These are phyloP conservation scores for Morpho helenor DNA, from an alignment of 2,888 invertebrate genomes.

Conservation along the genomic window DNA sequence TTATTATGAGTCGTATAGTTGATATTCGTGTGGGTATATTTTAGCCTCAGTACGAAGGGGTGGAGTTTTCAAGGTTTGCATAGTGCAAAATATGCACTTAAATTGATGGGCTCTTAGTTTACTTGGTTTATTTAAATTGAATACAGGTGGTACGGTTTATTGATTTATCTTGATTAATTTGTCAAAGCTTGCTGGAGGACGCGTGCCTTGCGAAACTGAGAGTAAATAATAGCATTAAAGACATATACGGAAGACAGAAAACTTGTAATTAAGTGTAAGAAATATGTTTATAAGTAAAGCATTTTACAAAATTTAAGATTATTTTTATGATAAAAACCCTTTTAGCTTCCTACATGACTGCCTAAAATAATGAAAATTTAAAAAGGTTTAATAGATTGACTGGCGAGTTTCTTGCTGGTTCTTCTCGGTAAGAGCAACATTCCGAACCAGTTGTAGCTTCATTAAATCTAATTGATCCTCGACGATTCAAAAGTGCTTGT, in stretches of 20 bases:
- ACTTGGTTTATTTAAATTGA: constrained; percentile 31
- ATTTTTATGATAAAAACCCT: too few relatives aligned
- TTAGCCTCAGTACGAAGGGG: constrained; percentile 27
- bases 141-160: constrained; percentile 18
- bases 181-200: constrained; percentile 15
- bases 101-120: constrained; percentile 44
- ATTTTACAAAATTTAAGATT: too few relatives aligned
- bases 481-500: too few relatives aligned
- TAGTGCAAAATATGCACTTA: constrained; percentile 44
- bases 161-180: constrained; percentile 18
- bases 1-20: neutral
- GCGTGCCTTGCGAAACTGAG: constrained; percentile 8
- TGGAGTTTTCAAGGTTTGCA: constrained; percentile 38
- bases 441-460: too few relatives aligned
- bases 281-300: too few relatives aligned
- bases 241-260: neutral
- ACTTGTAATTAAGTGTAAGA: neutral
- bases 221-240: constrained; percentile 2
- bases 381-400: too few relatives aligned
- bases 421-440: too few relatives aligned
- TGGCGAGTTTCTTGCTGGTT: too few relatives aligned
- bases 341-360: too few relatives aligned
- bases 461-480: too few relatives aligned
- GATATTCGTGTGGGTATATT: neutral
- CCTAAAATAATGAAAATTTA: too few relatives aligned